These are phyloP conservation scores for Phoenoteleia sp. DNA, from an alignment of 2,888 invertebrate species.

Conservation along the genomic window DNA sequence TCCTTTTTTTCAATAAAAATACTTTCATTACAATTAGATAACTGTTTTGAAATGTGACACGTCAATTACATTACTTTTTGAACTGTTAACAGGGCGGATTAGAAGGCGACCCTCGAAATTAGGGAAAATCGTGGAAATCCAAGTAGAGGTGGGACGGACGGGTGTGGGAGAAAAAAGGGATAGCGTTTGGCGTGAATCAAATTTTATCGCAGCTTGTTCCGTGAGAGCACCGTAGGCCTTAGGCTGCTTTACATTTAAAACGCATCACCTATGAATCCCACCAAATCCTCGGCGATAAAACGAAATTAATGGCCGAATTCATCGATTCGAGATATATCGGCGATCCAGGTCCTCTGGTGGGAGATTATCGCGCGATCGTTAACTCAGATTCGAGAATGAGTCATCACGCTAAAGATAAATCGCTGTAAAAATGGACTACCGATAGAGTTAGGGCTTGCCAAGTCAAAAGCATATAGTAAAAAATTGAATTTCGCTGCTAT, in stretches of 20 bases:
- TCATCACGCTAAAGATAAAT: conserved; percentile 49
- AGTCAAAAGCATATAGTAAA: not conserved
- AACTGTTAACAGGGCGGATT: conserved; percentile 54
- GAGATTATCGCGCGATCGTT: conserved; percentile 72
- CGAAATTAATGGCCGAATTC: conserved; percentile 85
- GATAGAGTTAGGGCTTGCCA: not conserved
- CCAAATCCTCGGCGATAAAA: conserved; percentile 85
- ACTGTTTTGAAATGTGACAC: conserved; percentile 1
- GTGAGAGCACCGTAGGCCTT: conserved; percentile 83
- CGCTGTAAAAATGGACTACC: conserved; percentile 21
- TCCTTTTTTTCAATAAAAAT: too few relatives aligned
- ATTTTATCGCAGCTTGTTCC: conserved; percentile 83
- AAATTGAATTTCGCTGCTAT: too few relatives aligned
- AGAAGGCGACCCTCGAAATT: conserved; percentile 40
- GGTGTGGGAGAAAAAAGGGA: conserved; percentile 45
- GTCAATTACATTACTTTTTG: conserved; percentile 58
- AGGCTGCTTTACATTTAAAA: conserved; percentile 86
- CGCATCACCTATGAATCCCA: conserved; percentile 84
- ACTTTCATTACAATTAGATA: conserved; percentile 24
- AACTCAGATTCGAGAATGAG: conserved; percentile 50
- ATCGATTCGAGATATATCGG: conserved; percentile 85
- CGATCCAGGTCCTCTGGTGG: conserved; percentile 62
- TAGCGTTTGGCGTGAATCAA: conserved; percentile 81
- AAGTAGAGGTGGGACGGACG: not conserved
- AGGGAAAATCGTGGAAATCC: conserved; percentile 44